phyloP scores from a whole-genome alignment of 2,113 vertebrate species.

The Cheilinus undulatus region DNA sequence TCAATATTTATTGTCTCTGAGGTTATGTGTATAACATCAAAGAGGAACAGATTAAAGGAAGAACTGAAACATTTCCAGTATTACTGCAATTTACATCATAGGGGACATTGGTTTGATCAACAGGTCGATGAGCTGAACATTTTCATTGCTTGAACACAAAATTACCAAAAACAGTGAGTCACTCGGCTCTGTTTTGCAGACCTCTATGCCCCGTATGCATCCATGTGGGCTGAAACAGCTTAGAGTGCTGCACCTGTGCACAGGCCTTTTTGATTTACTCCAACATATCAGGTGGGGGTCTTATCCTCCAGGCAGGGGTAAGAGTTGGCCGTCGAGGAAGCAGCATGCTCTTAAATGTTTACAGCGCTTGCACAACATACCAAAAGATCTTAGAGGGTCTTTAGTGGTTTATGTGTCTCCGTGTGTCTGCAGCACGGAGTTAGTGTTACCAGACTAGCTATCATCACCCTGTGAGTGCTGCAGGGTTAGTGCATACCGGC shows the following conservation, averaged over 20 bases:
- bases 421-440: constrained; percentile 34
- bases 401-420: constrained; percentile 62
- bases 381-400: constrained; percentile 61
- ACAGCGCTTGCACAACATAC: constrained; percentile 61
- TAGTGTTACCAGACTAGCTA: constrained; percentile 71
- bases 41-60: background rate
- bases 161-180: constrained; percentile 3
- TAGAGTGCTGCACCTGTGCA: constrained; percentile 11
- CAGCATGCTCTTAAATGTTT: constrained; percentile 57
- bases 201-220: background rate
- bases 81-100: background rate
- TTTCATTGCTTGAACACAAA: constrained; percentile 1
- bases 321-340: constrained; percentile 17
- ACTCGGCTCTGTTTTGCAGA: background rate
- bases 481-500: constrained; percentile 53
- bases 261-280: constrained; percentile 19
- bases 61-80: background rate
- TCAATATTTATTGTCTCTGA: background rate
- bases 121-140: background rate
- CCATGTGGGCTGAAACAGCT: constrained; percentile 16
- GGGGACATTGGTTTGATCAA: background rate
- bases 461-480: constrained; percentile 62
- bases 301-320: constrained; percentile 2
- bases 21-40: background rate
- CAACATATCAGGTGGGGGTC: constrained; percentile 12